phyloP scores from a whole-genome alignment of 1,140 invertebrate genomes.

The Drosophila subpulchrella region DNA sequence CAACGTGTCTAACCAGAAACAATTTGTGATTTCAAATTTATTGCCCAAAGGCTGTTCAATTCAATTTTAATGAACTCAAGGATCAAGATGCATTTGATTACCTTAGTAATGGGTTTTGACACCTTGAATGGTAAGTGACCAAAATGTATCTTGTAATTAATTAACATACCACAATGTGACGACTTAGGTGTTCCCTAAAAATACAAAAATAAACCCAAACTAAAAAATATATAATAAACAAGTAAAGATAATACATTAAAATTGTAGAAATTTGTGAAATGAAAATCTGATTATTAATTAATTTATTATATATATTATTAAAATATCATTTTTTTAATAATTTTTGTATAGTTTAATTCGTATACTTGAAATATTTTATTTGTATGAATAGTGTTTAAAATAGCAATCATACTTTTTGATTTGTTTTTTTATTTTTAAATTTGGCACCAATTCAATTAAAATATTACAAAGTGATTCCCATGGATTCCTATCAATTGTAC shows the following conservation, averaged over 20 bases:
- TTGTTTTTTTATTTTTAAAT: too few relatives aligned
- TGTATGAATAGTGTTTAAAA: too few relatives aligned
- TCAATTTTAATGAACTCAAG: slow-evolving; percentile 2
- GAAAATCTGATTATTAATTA: too few relatives aligned
- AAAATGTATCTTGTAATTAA: background rate
- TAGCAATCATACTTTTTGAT: too few relatives aligned
- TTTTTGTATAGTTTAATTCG: too few relatives aligned
- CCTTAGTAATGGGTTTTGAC: slow-evolving; percentile 3
- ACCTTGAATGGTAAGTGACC: background rate
- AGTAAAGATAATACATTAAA: background rate
- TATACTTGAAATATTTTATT: too few relatives aligned
- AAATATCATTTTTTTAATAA: too few relatives aligned
- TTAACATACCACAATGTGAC: background rate
- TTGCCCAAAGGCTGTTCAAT: slow-evolving; percentile 4
- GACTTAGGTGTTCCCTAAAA: too few relatives aligned
- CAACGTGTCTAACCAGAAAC: background rate
- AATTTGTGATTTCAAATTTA: background rate
- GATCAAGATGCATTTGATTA: background rate
- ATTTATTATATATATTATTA: too few relatives aligned
- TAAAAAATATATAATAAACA: background rate
- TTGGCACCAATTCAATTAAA: background rate
- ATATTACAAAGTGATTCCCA: background rate
- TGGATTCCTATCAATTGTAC: background rate
- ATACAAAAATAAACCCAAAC: background rate
- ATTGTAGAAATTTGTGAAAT: too few relatives aligned